These are phyloP conservation scores for Coryphaenoides rupestris DNA, from an alignment of 2,113 vertebrate genomes.

Conservation along the genomic window DNA sequence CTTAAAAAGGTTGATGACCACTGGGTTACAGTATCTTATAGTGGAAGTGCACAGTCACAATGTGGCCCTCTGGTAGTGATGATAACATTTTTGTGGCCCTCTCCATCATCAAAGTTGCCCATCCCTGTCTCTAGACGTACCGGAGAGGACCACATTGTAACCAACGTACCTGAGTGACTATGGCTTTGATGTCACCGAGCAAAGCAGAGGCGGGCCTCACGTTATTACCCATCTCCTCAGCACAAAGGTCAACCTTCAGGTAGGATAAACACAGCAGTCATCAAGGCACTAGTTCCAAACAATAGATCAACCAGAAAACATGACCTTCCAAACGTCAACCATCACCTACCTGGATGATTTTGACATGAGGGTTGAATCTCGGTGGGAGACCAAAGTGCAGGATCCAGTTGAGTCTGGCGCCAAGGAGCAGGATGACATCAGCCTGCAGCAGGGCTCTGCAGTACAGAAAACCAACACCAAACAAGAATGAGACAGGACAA, in stretches of 20 bases:
- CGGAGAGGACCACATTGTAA: neutral
- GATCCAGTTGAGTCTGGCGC: slow-evolving; percentile 96
- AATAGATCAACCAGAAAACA: neutral
- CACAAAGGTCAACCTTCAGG: slow-evolving; percentile 87
- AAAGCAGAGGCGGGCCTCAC: slow-evolving; percentile 82
- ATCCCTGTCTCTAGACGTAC: too few relatives aligned
- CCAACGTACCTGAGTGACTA: slow-evolving; percentile 81
- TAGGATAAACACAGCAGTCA: slow-evolving; percentile 13
- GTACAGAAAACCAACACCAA: neutral
- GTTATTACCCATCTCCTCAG: slow-evolving; percentile 96
- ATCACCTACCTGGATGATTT: slow-evolving; percentile 85
- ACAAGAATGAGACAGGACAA: neutral
- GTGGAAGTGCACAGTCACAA: too few relatives aligned
- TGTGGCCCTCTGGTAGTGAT: too few relatives aligned
- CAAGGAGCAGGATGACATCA: slow-evolving; percentile 88
- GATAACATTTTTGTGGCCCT: too few relatives aligned
- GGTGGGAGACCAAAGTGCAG: slow-evolving; percentile 94
- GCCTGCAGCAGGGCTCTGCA: slow-evolving; percentile 85
- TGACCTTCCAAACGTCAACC: neutral
- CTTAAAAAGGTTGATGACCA: too few relatives aligned
- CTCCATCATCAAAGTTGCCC: neutral
- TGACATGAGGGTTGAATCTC: slow-evolving; percentile 82
- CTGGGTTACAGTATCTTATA: too few relatives aligned
- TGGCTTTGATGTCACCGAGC: slow-evolving; percentile 83
- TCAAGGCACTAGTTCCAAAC: neutral